These are phyloP conservation scores for Sphecodes monilicornis DNA, from an alignment of 2,888 invertebrate species.

Conservation along the genomic window DNA sequence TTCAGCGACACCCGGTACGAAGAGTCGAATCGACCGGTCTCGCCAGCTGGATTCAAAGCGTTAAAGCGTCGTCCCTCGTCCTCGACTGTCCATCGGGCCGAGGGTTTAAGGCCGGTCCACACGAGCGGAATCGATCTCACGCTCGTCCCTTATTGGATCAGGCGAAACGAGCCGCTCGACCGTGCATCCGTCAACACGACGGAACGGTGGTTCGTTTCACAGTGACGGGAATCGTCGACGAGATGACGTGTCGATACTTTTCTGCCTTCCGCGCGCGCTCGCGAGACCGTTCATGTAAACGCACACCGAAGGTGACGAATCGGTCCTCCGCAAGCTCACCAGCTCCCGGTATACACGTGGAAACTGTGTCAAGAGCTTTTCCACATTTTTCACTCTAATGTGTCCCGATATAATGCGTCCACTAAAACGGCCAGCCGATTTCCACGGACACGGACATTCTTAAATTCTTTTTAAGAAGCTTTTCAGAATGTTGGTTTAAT, in stretches of 20 bases:
- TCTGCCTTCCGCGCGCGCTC: conserved; percentile 19
- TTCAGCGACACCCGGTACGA: not conserved
- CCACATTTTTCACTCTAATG: conserved; percentile 34
- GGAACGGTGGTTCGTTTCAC: conserved; percentile 12
- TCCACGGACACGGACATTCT: not conserved
- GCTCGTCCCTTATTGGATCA: conserved; percentile 55
- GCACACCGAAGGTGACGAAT: conserved; percentile 40
- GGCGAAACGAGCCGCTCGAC: conserved; percentile 52
- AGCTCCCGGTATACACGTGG: not conserved
- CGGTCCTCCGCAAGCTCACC: conserved; percentile 12
- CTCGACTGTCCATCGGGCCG: conserved; percentile 41
- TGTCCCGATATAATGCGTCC: conserved; percentile 25
- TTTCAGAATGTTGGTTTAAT: not conserved
- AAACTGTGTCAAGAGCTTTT: conserved; percentile 56
- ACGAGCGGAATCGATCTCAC: conserved; percentile 54
- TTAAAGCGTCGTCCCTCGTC: conserved; percentile 30
- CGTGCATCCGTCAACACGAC: conserved; percentile 49
- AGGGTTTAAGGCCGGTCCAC: conserved; percentile 57
- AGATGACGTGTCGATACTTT: conserved; percentile 26
- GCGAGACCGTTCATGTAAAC: conserved; percentile 39
- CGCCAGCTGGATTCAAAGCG: not conserved
- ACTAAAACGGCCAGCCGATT: conserved; percentile 1
- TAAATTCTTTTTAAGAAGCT: too few relatives aligned
- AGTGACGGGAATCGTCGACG: not conserved
- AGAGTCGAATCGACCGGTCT: conserved; percentile 3